A percentile compares a stretch with the other conserved stretches of the same genome.
phyloP scores from a whole-genome alignment of 2,888 invertebrate species.

The Platycnemis pennipes region DNA sequence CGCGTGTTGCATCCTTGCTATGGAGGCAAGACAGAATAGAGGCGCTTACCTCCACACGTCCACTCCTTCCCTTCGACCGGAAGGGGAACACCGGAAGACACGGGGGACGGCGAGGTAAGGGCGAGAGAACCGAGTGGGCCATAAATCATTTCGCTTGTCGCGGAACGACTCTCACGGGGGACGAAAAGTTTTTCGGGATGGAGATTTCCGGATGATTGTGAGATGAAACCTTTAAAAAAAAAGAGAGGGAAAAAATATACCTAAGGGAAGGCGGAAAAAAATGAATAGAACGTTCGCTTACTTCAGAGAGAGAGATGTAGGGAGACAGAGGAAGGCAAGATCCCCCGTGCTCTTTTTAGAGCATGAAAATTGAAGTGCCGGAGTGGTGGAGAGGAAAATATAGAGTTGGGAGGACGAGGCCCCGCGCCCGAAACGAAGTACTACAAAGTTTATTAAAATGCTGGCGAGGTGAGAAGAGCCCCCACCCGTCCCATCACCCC shows the following conservation, averaged over 20 bases:
- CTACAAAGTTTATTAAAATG: slow-evolving; percentile 21
- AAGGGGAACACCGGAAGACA: not conserved
- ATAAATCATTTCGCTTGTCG: slow-evolving; percentile 52
- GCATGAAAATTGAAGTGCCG: slow-evolving; percentile 12
- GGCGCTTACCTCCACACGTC: too few relatives aligned
- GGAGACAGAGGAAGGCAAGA: not conserved
- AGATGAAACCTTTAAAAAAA: slow-evolving; percentile 42
- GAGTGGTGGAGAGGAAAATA: not conserved
- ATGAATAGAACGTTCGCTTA: not conserved
- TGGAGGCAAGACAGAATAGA: too few relatives aligned
- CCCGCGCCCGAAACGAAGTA: not conserved
- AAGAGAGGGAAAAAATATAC: not conserved
- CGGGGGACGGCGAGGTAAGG: not conserved
- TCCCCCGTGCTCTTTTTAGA: not conserved
- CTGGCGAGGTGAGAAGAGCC: not conserved
- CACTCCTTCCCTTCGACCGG: too few relatives aligned
- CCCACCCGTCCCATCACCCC: not conserved
- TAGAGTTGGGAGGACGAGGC: not conserved
- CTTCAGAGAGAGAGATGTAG: not conserved
- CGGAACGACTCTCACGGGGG: slow-evolving; percentile 23
- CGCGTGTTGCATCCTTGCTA: too few relatives aligned
- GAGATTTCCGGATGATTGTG: slow-evolving; percentile 30
- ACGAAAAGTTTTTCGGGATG: slow-evolving; percentile 13
- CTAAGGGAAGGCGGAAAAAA: not conserved
- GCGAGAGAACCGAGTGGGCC: not conserved